Base-by-base conservation (phyloP, 92 coral and sea anemone genomes). In the Chrysogorgia sp. region DNA sequence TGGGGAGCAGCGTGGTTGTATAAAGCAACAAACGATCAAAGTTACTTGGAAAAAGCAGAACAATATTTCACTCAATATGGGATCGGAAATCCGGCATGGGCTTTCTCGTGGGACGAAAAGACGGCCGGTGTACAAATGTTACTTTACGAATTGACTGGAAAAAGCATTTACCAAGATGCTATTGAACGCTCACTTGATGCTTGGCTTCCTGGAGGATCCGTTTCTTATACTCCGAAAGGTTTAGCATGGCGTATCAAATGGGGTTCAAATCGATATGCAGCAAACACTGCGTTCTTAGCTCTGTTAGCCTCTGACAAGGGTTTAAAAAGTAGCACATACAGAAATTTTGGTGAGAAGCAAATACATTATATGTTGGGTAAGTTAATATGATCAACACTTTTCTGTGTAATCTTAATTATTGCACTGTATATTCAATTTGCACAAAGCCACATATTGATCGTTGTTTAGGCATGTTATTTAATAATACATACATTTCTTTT, bases 1-100 rank as follows among this genome's bases (percentile, higher is more conserved):
- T 92, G 97, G 97, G 97, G 89, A 45, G 91, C 96, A 28, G 91
- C 92, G 25, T 92, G 97, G 97, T 61, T 92, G 23, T 90, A 92
- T 64, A 82, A 77, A 58, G 94, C 97, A 30, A 92, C 97, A 10
- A 48, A 79, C 23, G 84, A 85, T 29, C 19, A 4, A 24, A 50
- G 30, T 33, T 92, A 92, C 40, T 81, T 91, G 47, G 62, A 26
- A 2, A 56, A 90, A 63, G 97, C 97, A 10, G 90, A 90, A 57
- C 56, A 63, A 40, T 90, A 87, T 75, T 90, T 79, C 76, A 37
- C 31, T 33, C 59, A 74, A 25, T 90, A 67, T 58, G 81, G 83
- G 1, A 67, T 84, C 63, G 58, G 57, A 20, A 77, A 77, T 25
- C 86, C 81, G 40, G 76, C 88, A 34, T 86, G 86, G 88, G 86